A percentile compares a stretch with the other conserved stretches of the same genome.
phyloP scores from a whole-genome alignment of 2,797 vertebrate species.

The Petrocephalus sullivani region DNA sequence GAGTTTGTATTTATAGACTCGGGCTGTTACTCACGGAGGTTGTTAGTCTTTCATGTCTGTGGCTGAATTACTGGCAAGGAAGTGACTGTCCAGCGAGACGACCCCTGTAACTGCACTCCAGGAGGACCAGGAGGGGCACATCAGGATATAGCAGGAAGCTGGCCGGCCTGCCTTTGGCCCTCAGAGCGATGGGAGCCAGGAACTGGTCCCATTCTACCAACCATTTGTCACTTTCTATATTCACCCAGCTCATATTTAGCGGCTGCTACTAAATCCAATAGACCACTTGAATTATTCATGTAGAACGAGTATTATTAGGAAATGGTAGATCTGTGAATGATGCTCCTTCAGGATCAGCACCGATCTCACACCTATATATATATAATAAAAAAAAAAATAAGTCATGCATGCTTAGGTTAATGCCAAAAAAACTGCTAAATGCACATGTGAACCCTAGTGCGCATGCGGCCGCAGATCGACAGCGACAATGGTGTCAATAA shows the following conservation, averaged over 20 bases:
- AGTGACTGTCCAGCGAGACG: slow-evolving; percentile 51
- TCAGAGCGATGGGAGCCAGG: background rate
- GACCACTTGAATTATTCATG: background rate
- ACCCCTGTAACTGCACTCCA: slow-evolving; percentile 55
- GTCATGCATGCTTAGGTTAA: background rate
- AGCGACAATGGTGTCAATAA: no score
- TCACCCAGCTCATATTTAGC: background rate
- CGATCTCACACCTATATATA: no score
- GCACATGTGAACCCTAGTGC: background rate
- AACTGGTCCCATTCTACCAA: background rate
- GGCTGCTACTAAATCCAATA: background rate
- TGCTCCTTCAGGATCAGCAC: background rate
- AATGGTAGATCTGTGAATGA: background rate
- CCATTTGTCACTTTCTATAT: background rate
- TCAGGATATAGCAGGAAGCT: slow-evolving; percentile 6
- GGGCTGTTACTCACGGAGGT: slow-evolving; percentile 44
- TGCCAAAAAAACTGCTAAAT: background rate
- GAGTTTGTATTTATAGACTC: slow-evolving; percentile 62
- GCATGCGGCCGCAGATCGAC: no score
- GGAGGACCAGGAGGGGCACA: slow-evolving; percentile 15
- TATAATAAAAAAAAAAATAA: background rate
- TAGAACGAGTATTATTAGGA: background rate
- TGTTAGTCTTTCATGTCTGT: slow-evolving; percentile 11
- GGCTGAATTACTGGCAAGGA: slow-evolving; percentile 54
- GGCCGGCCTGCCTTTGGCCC: background rate